Conservation (phyloP, 2,888 invertebrate species). For the Patella ulyssiponensis region DNA sequence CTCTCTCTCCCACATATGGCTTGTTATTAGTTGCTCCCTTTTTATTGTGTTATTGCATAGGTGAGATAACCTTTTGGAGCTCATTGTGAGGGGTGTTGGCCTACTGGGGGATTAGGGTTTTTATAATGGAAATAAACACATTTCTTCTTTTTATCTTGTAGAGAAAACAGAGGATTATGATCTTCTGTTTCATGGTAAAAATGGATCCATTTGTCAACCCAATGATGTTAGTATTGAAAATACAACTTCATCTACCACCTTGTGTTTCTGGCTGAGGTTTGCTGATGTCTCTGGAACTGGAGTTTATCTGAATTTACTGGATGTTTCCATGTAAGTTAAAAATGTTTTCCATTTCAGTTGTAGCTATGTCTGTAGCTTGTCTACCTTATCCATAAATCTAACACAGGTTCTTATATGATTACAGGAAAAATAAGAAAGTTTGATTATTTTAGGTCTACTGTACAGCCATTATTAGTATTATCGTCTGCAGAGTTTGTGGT, state of each 20-base stretch:
- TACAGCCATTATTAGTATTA: neutral
- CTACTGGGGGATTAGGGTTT: no score
- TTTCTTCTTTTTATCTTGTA: slow-evolving; percentile 37
- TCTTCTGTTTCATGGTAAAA: slow-evolving; percentile 43
- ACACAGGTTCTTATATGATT: no score
- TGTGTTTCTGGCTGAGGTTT: slow-evolving; percentile 56
- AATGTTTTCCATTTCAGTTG: neutral
- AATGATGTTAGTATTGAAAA: slow-evolving; percentile 22
- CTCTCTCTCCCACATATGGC: no score
- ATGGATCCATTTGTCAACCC: slow-evolving; percentile 29
- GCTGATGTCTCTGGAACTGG: slow-evolving; percentile 27
- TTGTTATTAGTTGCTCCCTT: no score
- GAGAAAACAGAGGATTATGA: slow-evolving; percentile 58
- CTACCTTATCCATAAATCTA: no score
- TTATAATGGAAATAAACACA: no score
- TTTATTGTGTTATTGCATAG: no score
- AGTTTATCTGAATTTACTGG: slow-evolving; percentile 33
- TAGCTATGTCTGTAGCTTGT: no score
- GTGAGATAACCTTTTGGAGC: no score
- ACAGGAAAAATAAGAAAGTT: no score
- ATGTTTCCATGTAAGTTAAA: neutral
- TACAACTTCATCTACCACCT: slow-evolving; percentile 41
- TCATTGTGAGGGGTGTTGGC: no score
- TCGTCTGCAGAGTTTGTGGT: neutral
- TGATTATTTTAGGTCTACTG: no score